Evolutionary conservation across 37 sponge, comb jelly and placozoan species (phyloP), one percentile per base, ranked within the genome.

Genomic region (Cliona cf. orientalis): DNA sequence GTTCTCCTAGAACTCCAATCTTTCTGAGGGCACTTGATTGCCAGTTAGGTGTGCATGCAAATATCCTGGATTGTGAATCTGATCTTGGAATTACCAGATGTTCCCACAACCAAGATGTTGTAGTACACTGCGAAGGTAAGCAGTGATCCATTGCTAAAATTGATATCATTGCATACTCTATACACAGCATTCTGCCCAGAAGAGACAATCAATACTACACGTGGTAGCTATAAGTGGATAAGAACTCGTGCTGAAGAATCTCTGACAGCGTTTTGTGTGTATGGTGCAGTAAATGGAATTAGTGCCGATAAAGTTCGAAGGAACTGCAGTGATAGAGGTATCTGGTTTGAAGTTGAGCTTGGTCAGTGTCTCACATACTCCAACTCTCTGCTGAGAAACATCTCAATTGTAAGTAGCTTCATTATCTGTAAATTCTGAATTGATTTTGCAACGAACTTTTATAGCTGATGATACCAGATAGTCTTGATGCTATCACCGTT

Each of bases 51-150:
- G 4, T 42, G 36, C 66, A 83, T 21, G 28, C 28, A 26, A 31
- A 7, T 22, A 9, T 83, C 6, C 22, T 73, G 2, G 46, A 59
- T 4, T 83, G 84, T 53, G 3, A 32, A n/a, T 37, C 67, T 41
- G 4, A 14, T 29, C 32, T 80, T 33, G 80, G 80, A 39, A 36
- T 80, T 0, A 37, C 71, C 3, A 37, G 9, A 1, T 80, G 80
- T 35, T 21, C 3, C 1, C 80, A 80, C 37, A 59, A 58, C 3
- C 59, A 70, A 39, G 80, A 80, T 69, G 80, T 80, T 33, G 34
- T 2, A 41, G 71, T 80, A 0, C 41, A 43, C 3, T 80, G 80
- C 58, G 21, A 41, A 58, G 80, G 80, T 80, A 80, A 58, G 28
- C 25, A 35, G 9, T 9, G 19, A 49, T 19, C 17, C 11, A 19